A percentile compares a stretch with the other conserved stretches of the same genome.
Conservation (phyloP, 1,140 invertebrate genomes). For the Meloidogyne hapla region DNA sequence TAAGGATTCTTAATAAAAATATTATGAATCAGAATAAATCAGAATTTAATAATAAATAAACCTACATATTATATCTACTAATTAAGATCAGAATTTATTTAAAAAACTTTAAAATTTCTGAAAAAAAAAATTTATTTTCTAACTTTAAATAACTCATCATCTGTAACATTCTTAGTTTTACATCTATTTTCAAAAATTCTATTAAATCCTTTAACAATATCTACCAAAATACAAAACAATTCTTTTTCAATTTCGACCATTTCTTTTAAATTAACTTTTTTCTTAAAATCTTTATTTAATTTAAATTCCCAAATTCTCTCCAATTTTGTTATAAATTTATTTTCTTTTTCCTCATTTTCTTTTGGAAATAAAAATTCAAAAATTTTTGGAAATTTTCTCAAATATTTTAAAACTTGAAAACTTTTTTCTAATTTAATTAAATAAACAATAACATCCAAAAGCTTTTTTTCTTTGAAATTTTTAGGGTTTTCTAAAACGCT, state of each 20-base stretch:
- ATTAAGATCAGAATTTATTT: no score
- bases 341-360: neutral
- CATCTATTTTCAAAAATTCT: neutral
- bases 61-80: no score
- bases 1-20: no score
- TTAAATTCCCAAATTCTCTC: constrained; percentile 1
- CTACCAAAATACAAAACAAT: neutral
- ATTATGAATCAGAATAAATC: no score
- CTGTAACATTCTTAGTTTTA: neutral
- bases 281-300: neutral
- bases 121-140: neutral
- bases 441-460: neutral
- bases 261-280: neutral
- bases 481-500: neutral
- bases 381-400: constrained; percentile 1
- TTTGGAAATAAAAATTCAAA: neutral
- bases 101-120: no score
- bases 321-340: neutral
- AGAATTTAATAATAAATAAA: no score
- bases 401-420: neutral
- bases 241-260: neutral
- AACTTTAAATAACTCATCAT: neutral
- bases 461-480: neutral
- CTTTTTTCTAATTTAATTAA: neutral
- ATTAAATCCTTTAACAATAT: neutral